phyloP scores from a whole-genome alignment of 2,113 vertebrate genomes.

The Oophaga pumilio region DNA sequence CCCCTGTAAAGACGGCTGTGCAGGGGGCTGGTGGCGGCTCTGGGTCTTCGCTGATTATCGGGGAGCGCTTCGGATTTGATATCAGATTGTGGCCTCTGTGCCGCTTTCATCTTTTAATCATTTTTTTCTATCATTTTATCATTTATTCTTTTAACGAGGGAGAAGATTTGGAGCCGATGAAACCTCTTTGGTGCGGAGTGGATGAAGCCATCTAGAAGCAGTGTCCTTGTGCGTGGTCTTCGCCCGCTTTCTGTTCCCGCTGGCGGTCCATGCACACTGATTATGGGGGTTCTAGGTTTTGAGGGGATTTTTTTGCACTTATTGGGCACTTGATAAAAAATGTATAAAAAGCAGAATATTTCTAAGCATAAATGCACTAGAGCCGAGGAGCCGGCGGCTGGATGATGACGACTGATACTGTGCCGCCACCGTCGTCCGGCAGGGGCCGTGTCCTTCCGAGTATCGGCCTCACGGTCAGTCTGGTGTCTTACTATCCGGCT shows the following conservation, averaged over 20 bases:
- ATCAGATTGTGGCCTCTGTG: not conserved
- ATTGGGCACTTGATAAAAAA: slow-evolving; percentile 52
- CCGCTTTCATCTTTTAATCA: not conserved
- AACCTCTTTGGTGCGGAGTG: not conserved
- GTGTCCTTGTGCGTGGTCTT: slow-evolving; percentile 29
- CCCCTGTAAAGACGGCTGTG: too few relatives aligned
- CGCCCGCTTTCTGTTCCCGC: slow-evolving; percentile 20
- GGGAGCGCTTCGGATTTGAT: not conserved
- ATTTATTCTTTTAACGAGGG: not conserved
- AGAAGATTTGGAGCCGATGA: slow-evolving; percentile 18
- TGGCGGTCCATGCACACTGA: slow-evolving; percentile 44
- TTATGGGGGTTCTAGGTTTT: not conserved
- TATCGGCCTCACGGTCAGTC: not conserved
- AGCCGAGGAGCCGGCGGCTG: slow-evolving; percentile 25
- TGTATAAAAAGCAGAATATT: slow-evolving; percentile 12
- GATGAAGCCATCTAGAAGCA: slow-evolving; percentile 63
- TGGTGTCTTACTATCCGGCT: too few relatives aligned
- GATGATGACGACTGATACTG: not conserved
- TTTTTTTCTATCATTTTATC: not conserved
- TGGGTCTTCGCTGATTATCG: too few relatives aligned
- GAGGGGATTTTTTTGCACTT: slow-evolving; percentile 52
- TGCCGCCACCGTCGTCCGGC: not conserved
- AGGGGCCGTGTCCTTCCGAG: not conserved
- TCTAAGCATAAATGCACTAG: slow-evolving; percentile 36
- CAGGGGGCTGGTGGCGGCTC: too few relatives aligned